Conservation (phyloP, 1,140 invertebrate species). For the Calephelis nemesis region DNA sequence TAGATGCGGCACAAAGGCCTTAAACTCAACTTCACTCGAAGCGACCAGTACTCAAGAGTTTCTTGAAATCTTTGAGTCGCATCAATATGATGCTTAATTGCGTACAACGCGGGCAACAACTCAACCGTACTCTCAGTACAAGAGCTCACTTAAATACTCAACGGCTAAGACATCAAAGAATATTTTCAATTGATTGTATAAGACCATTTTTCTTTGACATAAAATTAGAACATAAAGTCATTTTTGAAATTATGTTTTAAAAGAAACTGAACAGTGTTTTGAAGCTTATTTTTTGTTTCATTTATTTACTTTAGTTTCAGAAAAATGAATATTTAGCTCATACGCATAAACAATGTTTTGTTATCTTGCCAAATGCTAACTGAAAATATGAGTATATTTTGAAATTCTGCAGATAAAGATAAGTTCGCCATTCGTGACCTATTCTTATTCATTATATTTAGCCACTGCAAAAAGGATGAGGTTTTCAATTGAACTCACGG, state of each 20-base stretch:
- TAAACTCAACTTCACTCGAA: slow-evolving; percentile 34
- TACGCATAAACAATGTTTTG: no score
- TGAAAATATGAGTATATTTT: no score
- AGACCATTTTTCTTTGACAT: slow-evolving; percentile 21
- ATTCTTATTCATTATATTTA: no score
- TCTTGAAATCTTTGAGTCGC: slow-evolving; percentile 51
- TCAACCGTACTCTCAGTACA: slow-evolving; percentile 40
- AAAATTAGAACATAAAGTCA: slow-evolving; percentile 6
- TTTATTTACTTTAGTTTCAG: no score
- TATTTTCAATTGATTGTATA: slow-evolving; percentile 27
- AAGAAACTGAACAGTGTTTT: not conserved
- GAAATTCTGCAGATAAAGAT: no score
- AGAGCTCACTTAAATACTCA: slow-evolving; percentile 56
- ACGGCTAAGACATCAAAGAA: slow-evolving; percentile 53
- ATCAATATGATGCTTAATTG: slow-evolving; percentile 57
- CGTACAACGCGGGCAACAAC: slow-evolving; percentile 40
- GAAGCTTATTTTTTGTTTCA: not conserved
- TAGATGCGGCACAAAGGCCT: not conserved
- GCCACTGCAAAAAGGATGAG: no score
- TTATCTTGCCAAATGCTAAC: no score
- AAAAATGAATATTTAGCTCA: no score
- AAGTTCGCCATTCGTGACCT: no score
- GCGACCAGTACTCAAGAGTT: slow-evolving; percentile 34
- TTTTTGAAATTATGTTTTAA: slow-evolving; percentile 11
- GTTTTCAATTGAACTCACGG: no score